A percentile compares a stretch with the other conserved stretches of the same genome.
These are phyloP conservation scores for Fratercula arctica DNA, from an alignment of 2,797 vertebrate species.

Conservation along the genomic window DNA sequence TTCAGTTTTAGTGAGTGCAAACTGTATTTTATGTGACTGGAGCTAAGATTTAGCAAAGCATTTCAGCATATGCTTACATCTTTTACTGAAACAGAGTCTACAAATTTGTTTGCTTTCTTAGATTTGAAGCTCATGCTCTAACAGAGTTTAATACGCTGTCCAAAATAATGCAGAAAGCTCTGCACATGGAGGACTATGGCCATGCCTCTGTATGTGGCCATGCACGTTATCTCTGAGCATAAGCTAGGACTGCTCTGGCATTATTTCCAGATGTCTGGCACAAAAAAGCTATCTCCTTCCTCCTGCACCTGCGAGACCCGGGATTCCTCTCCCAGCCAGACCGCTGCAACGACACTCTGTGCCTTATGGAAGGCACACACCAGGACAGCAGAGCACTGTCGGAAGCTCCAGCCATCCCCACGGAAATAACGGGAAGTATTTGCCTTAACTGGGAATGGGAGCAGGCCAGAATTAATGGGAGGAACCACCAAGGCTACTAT, in stretches of 20 bases:
- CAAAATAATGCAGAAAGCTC: not conserved
- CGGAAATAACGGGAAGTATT: not conserved
- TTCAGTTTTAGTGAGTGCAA: not conserved
- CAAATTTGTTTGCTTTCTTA: not conserved
- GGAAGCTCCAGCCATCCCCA: not conserved
- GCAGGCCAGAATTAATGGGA: not conserved
- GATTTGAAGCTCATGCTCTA: not conserved
- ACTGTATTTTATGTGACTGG: not conserved
- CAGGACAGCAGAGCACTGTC: not conserved
- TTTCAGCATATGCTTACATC: not conserved
- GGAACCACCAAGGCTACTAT: not conserved
- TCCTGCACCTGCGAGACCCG: not conserved
- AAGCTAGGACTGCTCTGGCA: not conserved
- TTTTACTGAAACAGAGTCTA: not conserved
- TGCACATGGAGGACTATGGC: accelerated
- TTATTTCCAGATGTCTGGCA: not conserved
- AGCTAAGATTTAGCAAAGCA: not conserved
- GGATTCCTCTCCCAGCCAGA: not conserved
- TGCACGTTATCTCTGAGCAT: not conserved
- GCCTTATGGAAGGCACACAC: not conserved
- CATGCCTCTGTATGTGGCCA: not conserved
- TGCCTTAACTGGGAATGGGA: not conserved
- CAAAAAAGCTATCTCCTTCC: not conserved
- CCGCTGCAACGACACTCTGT: not conserved
- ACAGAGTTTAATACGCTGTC: not conserved